Evolutionary conservation across 1,140 invertebrate species (phyloP).

Genomic region (Notospermus geniculatus): DNA sequence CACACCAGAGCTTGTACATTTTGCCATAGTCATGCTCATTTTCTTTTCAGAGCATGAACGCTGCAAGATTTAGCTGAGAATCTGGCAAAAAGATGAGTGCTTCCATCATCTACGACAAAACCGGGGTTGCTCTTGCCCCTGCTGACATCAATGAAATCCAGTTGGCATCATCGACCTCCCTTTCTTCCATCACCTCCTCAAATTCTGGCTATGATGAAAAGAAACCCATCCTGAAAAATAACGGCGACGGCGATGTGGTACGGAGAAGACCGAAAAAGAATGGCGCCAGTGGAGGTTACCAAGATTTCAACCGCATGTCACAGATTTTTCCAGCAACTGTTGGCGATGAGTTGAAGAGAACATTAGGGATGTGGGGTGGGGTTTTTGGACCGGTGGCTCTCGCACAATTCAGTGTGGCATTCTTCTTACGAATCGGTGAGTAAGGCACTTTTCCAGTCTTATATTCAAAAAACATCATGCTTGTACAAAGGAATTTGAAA

Average conservation of each 20-base stretch:
- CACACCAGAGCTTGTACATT: no score
- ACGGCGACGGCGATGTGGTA: background rate
- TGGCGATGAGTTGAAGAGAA: conserved; percentile 55
- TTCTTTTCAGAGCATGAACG: no score
- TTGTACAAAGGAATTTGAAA: no score
- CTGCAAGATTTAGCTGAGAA: no score
- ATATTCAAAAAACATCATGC: no score
- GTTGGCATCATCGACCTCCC: background rate
- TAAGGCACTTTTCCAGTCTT: background rate
- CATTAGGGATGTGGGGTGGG: conserved; percentile 87
- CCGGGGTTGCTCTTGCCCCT: no score
- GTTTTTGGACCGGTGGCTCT: conserved; percentile 95
- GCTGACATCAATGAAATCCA: no score
- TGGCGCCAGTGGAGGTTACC: background rate
- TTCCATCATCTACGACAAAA: no score
- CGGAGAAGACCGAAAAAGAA: no score
- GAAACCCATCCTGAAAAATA: background rate
- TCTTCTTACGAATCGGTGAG: conserved; percentile 94
- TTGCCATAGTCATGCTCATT: no score
- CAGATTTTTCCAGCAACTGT: background rate
- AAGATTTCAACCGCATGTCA: no score
- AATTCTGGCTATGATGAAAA: conserved; percentile 11
- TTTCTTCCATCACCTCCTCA: conserved; percentile 17
- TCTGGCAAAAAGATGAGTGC: no score
- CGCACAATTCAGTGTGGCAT: conserved; percentile 94